Evolutionary conservation across 2,113 vertebrate genomes (phyloP).

Genomic region (Chamaetylas fuelleborni): DNA sequence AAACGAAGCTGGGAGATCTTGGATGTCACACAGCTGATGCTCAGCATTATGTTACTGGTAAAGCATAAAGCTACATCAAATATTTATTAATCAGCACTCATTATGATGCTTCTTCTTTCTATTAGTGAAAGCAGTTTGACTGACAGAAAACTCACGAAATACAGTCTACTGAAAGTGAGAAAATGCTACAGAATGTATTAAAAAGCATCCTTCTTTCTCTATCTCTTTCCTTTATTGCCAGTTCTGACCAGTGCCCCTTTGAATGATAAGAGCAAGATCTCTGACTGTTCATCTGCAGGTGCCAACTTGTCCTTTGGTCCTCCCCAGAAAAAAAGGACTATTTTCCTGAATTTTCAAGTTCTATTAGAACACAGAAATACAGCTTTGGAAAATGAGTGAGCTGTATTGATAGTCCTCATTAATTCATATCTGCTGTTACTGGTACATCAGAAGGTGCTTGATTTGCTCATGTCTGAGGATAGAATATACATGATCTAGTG

Average conservation of each 20-base stretch:
- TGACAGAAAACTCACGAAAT: neutral
- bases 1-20: neutral
- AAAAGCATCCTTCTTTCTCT: neutral
- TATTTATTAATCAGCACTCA: constrained; percentile 27
- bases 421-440: neutral
- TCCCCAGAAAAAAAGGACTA: neutral
- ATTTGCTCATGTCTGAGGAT: neutral
- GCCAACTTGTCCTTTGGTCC: neutral
- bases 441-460: neutral
- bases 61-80: neutral
- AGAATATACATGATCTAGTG: neutral
- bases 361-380: neutral
- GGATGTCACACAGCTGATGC: neutral
- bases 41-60: neutral
- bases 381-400: neutral
- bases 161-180: neutral
- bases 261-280: neutral
- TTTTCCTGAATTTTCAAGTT: neutral
- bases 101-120: neutral
- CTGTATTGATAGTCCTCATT: neutral
- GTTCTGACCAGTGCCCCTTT: neutral
- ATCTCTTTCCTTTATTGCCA: neutral
- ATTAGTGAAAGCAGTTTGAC: neutral
- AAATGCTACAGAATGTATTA: neutral
- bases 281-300: neutral